A percentile compares a stretch with the other conserved stretches of the same genome.
These are phyloP conservation scores for Zosterops japonicus DNA, from an alignment of 2,113 vertebrate genomes.

Conservation along the genomic window DNA sequence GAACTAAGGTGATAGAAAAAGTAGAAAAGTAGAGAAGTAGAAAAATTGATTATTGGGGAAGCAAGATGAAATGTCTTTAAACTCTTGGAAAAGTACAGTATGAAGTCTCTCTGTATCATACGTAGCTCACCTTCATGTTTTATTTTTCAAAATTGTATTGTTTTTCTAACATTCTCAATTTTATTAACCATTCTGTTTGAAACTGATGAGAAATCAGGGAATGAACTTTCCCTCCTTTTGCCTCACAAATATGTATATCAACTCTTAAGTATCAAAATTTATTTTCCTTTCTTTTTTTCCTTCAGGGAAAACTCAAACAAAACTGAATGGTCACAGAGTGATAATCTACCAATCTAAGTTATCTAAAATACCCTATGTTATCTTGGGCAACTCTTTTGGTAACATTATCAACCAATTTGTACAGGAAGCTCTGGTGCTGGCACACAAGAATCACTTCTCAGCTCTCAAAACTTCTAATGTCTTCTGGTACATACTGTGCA, in stretches of 20 bases:
- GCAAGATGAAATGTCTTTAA: background rate
- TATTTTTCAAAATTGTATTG: background rate
- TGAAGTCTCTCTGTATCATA: background rate
- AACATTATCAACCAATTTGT: background rate
- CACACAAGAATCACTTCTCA: background rate
- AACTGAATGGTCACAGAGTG: background rate
- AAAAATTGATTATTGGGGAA: background rate
- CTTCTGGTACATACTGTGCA: background rate
- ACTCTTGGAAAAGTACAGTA: background rate
- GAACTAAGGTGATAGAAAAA: background rate
- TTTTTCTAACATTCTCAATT: background rate
- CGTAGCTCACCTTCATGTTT: background rate
- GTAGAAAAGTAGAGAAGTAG: background rate
- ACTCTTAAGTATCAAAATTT: background rate
- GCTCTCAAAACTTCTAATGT: background rate
- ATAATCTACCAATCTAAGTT: background rate
- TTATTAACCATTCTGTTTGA: background rate
- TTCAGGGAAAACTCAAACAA: background rate
- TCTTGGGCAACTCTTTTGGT: background rate
- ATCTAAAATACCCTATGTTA: background rate
- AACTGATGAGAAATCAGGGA: background rate
- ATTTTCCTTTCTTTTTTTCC: accelerated
- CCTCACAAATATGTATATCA: background rate
- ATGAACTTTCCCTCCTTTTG: background rate
- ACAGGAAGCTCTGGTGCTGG: background rate